Conservation (phyloP, 2,888 invertebrate species). For the Phania funesta region DNA sequence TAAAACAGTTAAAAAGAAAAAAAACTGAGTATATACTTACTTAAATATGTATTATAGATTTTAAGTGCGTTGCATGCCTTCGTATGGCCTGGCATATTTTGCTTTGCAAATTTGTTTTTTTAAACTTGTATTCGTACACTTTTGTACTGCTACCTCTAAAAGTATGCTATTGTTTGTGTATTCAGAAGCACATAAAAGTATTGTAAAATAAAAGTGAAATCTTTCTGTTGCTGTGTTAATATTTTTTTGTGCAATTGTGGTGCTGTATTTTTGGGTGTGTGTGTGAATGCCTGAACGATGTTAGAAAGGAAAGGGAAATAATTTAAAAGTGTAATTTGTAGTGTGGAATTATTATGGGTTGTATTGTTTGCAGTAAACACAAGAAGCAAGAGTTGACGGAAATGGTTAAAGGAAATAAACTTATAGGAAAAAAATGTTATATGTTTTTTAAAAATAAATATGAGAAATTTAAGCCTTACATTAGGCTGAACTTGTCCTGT, state of each 20-base stretch:
- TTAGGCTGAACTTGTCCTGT: no score
- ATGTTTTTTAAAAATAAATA: background rate
- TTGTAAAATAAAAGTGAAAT: constrained; percentile 34
- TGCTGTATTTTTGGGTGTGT: background rate
- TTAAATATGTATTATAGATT: background rate
- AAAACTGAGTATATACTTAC: background rate
- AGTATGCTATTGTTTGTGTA: constrained; percentile 25
- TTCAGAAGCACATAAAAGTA: constrained; percentile 5
- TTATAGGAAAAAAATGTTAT: constrained; percentile 1
- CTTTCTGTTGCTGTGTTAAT: background rate
- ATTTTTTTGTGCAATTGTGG: background rate
- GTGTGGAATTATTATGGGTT: constrained; percentile 35
- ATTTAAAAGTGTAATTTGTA: constrained; percentile 48
- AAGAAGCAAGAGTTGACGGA: constrained; percentile 14
- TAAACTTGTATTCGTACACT: constrained; percentile 26
- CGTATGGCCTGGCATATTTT: constrained; percentile 20
- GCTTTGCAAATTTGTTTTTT: constrained; percentile 33
- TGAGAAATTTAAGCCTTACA: background rate
- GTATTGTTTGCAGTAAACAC: constrained; percentile 11
- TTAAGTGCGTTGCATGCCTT: constrained; percentile 25
- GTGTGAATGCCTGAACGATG: background rate
- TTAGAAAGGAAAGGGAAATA: constrained; percentile 55
- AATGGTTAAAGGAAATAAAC: constrained; percentile 24
- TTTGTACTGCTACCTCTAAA: constrained; percentile 9
- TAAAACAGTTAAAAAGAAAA: background rate